Conservation (phyloP, 2,113 vertebrate genomes). For the Crotophaga sulcirostris region DNA sequence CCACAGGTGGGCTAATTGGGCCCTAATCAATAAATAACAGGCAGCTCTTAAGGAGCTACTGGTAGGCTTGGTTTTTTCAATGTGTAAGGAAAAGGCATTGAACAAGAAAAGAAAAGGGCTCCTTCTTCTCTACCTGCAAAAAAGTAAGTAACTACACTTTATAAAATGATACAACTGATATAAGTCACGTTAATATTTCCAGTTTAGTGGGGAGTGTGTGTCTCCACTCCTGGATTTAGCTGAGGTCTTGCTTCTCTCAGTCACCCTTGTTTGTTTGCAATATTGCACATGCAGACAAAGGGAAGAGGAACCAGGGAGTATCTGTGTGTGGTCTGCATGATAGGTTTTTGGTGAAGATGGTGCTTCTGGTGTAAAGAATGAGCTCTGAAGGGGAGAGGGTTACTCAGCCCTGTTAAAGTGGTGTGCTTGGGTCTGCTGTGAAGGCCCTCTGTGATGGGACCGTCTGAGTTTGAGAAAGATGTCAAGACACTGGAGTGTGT, state of each 20-base stretch:
- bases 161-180: rapidly evolving
- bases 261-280: neutral
- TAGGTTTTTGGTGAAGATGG: neutral
- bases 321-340: neutral
- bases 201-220: neutral
- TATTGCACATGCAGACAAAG: neutral
- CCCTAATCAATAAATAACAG: neutral
- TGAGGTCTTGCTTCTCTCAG: neutral
- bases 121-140: neutral
- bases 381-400: neutral
- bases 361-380: neutral
- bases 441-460: neutral
- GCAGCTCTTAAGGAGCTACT: neutral
- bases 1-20: neutral
- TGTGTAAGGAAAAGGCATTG: rapidly evolving
- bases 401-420: neutral
- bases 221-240: neutral
- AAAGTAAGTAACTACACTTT: neutral
- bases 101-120: neutral
- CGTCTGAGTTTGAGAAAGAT: too few species aligned
- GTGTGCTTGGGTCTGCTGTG: neutral
- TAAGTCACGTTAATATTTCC: neutral
- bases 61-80: neutral
- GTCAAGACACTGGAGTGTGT: too few species aligned
- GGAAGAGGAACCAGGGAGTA: neutral